A percentile compares a stretch with the other conserved stretches of the same genome.
Evolutionary conservation across 2,888 invertebrate genomes (phyloP).

Genomic region (Ophion slaviceki): DNA sequence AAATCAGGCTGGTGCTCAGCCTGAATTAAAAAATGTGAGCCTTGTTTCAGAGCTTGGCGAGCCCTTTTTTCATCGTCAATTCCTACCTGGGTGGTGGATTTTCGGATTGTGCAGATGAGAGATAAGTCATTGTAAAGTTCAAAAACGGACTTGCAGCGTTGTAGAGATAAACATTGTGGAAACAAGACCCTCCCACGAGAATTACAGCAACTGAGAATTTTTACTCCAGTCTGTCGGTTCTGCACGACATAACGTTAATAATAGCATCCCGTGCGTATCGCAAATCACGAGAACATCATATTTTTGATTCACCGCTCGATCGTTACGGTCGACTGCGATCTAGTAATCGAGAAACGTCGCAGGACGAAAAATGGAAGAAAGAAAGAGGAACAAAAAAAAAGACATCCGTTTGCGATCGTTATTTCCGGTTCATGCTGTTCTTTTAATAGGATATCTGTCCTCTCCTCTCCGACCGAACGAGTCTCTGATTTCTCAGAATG

Average conservation of each 20-base stretch:
- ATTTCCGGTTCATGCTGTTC: conserved; percentile 36
- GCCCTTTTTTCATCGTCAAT: too few relatives aligned
- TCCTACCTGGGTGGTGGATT: too few relatives aligned
- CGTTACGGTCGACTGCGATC: neutral
- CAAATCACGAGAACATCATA: neutral
- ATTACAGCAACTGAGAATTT: too few relatives aligned
- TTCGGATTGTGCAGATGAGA: too few relatives aligned
- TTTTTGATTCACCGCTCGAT: neutral
- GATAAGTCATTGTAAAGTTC: too few relatives aligned
- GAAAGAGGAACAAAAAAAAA: conserved; percentile 4
- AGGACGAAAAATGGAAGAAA: neutral
- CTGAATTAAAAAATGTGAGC: too few relatives aligned
- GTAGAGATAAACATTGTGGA: too few relatives aligned
- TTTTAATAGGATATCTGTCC: conserved; percentile 36
- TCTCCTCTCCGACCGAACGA: conserved; percentile 4
- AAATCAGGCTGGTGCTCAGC: too few relatives aligned
- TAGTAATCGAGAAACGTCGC: neutral
- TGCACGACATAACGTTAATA: neutral
- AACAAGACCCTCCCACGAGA: too few relatives aligned
- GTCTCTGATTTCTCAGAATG: conserved; percentile 48
- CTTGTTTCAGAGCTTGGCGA: too few relatives aligned
- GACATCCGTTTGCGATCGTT: conserved; percentile 31
- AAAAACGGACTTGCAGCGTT: too few relatives aligned
- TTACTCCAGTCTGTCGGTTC: neutral
- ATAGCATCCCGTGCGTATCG: neutral